These are phyloP conservation scores for Connochaetes taurinus DNA, from an alignment of 2,113 vertebrate genomes.

Conservation along the genomic window DNA sequence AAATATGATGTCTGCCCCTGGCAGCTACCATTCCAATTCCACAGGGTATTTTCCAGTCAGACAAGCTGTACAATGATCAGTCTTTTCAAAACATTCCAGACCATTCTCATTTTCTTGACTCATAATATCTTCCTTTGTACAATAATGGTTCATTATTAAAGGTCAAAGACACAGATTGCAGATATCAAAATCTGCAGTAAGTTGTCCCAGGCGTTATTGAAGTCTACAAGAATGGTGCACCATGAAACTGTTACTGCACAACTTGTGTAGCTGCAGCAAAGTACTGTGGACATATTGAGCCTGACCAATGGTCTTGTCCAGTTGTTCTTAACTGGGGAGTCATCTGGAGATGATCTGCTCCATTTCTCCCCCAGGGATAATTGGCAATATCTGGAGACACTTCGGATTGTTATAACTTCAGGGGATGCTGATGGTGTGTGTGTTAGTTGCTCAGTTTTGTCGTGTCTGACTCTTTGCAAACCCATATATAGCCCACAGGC, in stretches of 20 bases:
- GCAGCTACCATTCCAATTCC: no score
- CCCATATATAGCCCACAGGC: not conserved
- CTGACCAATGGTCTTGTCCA: not conserved
- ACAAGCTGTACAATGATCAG: no score
- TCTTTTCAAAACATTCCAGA: no score
- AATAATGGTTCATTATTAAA: not conserved
- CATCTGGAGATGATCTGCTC: not conserved
- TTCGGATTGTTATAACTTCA: not conserved
- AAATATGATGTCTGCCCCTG: no score
- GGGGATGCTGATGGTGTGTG: not conserved
- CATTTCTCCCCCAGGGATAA: not conserved
- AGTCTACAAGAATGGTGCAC: not conserved
- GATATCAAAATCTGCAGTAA: not conserved
- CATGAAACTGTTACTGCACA: fast-evolving
- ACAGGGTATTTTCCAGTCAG: no score
- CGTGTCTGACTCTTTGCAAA: not conserved
- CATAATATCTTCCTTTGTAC: no score
- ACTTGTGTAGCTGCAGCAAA: no score
- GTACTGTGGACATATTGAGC: not conserved
- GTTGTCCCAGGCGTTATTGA: not conserved
- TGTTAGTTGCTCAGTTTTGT: not conserved
- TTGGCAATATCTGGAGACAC: not conserved
- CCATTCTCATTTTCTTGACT: no score
- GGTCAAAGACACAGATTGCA: not conserved
- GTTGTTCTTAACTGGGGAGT: not conserved